A percentile compares a stretch with the other conserved stretches of the same genome.
These are phyloP conservation scores for Pterocles burchelli DNA, from an alignment of 2,113 vertebrate species.

Conservation along the genomic window DNA sequence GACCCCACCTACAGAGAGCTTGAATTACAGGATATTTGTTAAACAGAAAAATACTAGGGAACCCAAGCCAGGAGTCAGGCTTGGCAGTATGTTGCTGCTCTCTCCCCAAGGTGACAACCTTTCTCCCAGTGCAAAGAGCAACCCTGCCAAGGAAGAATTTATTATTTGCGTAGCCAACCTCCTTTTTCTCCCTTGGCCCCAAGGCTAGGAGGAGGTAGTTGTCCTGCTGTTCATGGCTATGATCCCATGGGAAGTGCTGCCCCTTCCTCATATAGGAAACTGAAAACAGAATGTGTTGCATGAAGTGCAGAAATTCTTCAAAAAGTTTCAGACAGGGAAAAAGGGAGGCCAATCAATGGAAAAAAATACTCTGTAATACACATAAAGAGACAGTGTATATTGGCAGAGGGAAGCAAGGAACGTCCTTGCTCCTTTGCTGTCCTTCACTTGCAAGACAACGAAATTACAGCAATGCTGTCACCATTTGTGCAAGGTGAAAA, in stretches of 20 bases:
- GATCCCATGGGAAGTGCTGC: neutral
- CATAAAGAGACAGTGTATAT: neutral
- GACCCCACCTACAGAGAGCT: neutral
- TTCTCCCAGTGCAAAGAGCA: neutral
- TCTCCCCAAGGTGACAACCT: neutral
- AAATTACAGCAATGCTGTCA: neutral
- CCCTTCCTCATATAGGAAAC: neutral
- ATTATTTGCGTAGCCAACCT: neutral
- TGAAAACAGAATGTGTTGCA: neutral
- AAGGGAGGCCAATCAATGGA: neutral
- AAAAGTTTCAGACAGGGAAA: neutral
- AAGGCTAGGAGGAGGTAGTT: neutral
- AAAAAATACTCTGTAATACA: neutral
- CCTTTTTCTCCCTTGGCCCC: neutral
- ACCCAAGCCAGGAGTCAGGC: neutral
- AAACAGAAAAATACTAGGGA: neutral
- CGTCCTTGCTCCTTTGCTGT: neutral
- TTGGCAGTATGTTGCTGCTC: neutral
- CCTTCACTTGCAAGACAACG: neutral
- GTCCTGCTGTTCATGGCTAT: neutral
- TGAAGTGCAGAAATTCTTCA: neutral
- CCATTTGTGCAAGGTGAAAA: neutral
- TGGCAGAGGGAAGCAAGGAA: neutral
- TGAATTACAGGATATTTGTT: constrained; percentile 7
- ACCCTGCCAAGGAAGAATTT: neutral